Evolutionary conservation across 2,113 vertebrate species (phyloP).

Genomic region (Brevimyrus niger): DNA sequence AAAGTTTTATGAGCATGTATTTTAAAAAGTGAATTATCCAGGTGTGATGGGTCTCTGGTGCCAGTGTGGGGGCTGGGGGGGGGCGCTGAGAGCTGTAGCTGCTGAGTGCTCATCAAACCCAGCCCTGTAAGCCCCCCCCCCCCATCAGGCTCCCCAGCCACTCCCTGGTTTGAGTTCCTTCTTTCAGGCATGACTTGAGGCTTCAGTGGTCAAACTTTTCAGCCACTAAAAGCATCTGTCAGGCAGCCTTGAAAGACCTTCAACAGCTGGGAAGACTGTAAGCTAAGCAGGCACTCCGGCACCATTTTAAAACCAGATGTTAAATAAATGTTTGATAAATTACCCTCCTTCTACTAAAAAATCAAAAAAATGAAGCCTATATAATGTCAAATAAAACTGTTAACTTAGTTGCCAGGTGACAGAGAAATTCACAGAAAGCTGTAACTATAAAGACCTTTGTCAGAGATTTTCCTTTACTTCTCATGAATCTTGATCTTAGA

Average conservation of each 20-base stretch:
- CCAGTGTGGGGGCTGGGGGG: background rate
- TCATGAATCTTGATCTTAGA: background rate
- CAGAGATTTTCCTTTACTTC: background rate
- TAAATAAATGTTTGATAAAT: background rate
- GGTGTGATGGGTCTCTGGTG: background rate
- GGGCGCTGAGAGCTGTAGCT: background rate
- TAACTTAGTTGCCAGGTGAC: background rate
- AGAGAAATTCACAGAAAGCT: background rate
- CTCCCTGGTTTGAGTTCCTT: no score
- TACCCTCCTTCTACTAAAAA: background rate
- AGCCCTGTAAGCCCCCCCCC: constrained; percentile 4
- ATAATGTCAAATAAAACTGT: background rate
- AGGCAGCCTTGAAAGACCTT: background rate
- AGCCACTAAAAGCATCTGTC: background rate
- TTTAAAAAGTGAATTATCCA: constrained; percentile 18
- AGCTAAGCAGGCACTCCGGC: background rate
- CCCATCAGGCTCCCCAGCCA: background rate
- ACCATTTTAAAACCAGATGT: background rate
- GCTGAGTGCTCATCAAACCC: constrained; percentile 23
- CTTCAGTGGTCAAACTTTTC: background rate
- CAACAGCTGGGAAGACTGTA: background rate
- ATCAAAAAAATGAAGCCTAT: background rate
- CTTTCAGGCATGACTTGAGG: background rate
- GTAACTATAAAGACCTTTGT: background rate
- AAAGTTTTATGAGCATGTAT: constrained; percentile 19